Percentiles rank a stretch among this genome's conserved stretches.
Evolutionary conservation across 1,140 invertebrate species (phyloP).

Genomic region (Hestina assimilis): DNA sequence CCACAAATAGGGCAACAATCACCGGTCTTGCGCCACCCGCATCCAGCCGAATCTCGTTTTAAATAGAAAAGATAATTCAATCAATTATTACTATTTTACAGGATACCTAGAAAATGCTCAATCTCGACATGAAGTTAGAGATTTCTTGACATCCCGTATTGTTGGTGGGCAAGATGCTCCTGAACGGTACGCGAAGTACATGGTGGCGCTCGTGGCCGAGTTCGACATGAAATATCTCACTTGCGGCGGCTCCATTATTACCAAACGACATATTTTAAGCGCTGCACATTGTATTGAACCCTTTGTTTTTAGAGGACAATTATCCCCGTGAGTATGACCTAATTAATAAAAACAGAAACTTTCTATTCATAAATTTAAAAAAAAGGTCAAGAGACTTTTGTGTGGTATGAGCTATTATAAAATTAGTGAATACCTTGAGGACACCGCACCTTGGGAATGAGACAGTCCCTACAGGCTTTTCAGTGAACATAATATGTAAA

Average conservation of each 20-base stretch:
- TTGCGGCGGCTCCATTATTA: constrained; percentile 48
- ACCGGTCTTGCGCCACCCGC: too few relatives aligned
- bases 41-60: too few relatives aligned
- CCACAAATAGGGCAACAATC: too few relatives aligned
- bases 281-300: constrained; percentile 51
- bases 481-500: too few relatives aligned
- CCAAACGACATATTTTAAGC: constrained; percentile 28
- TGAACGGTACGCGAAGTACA: constrained; percentile 35
- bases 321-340: constrained; percentile 34
- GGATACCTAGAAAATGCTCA: background rate
- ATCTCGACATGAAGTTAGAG: constrained; percentile 1
- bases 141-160: constrained; percentile 31
- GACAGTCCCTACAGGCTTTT: too few relatives aligned
- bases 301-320: constrained; percentile 24
- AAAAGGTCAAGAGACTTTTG: too few relatives aligned
- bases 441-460: too few relatives aligned
- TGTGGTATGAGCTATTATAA: too few relatives aligned
- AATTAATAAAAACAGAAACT: too few relatives aligned
- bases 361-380: too few relatives aligned
- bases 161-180: constrained; percentile 47
- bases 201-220: constrained; percentile 40
- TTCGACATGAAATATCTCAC: constrained; percentile 15
- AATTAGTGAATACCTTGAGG: too few relatives aligned
- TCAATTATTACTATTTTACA: background rate
- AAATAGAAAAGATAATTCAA: background rate